Conservation (phyloP, 2,888 invertebrate genomes). For the Odiellus spinosus region DNA sequence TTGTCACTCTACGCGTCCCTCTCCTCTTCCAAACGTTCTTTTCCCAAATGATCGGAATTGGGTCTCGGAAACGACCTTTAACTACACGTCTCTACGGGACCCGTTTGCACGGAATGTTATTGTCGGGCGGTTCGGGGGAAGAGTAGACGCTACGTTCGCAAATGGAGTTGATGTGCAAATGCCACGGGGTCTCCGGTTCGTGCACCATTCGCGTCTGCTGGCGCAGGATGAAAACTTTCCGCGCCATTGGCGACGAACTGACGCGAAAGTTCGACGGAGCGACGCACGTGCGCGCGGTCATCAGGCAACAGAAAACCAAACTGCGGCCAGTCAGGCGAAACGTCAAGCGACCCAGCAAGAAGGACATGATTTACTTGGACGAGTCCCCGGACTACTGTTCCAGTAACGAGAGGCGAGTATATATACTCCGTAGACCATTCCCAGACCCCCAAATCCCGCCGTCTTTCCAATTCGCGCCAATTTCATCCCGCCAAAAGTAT, state of each 20-base stretch:
- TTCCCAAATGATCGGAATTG: too few relatives aligned
- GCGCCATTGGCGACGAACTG: constrained; percentile 57
- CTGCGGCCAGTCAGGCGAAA: constrained; percentile 55
- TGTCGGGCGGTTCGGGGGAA: constrained; percentile 25
- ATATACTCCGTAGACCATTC: too few relatives aligned
- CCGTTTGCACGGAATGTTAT: too few relatives aligned
- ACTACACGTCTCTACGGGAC: too few relatives aligned
- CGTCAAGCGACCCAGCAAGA: constrained; percentile 70
- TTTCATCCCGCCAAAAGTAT: too few relatives aligned
- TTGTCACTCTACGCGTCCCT: too few relatives aligned
- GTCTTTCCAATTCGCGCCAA: too few relatives aligned
- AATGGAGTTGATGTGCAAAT: constrained; percentile 79
- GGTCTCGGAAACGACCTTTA: too few relatives aligned
- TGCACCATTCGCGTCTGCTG: constrained; percentile 81
- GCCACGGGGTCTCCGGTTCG: constrained; percentile 84
- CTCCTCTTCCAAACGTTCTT: too few relatives aligned
- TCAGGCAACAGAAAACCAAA: constrained; percentile 42
- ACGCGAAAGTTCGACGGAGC: constrained; percentile 72
- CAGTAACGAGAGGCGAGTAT: constrained; percentile 57
- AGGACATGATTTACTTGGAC: constrained; percentile 75
- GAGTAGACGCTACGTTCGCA: constrained; percentile 35
- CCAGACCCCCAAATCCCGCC: too few relatives aligned
- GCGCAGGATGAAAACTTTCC: constrained; percentile 61
- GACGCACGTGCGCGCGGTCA: constrained; percentile 49
- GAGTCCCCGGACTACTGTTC: constrained; percentile 86